phyloP scores from a whole-genome alignment of 2,797 vertebrate species.

The Simalia tracyae region DNA sequence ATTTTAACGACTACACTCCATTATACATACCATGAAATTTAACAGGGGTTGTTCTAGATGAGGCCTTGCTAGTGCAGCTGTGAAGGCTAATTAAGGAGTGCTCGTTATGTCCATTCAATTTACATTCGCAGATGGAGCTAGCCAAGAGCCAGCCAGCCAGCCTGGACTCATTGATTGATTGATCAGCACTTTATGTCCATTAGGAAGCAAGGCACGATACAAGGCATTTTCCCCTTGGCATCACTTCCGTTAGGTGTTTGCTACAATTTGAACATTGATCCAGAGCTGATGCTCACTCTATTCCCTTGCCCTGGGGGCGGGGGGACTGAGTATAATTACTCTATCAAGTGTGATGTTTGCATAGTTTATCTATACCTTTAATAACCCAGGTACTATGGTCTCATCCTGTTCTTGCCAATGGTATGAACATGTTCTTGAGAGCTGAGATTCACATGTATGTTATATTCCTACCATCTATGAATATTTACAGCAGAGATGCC shows the following conservation, averaged over 20 bases:
- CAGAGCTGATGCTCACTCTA: background rate
- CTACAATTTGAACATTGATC: background rate
- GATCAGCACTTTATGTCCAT: slow-evolving; percentile 34
- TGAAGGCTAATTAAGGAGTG: slow-evolving; percentile 51
- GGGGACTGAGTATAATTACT: background rate
- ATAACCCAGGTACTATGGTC: background rate
- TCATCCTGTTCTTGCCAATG: background rate
- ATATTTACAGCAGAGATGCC: background rate
- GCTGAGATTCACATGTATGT: background rate
- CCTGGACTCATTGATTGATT: slow-evolving; percentile 28
- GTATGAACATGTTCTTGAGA: background rate
- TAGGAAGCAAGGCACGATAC: slow-evolving; percentile 45
- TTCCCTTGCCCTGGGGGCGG: no score
- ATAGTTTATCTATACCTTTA: background rate
- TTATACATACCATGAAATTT: slow-evolving; percentile 49
- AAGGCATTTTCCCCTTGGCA: background rate
- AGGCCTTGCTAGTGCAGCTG: slow-evolving; percentile 55
- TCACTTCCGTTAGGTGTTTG: slow-evolving; percentile 30
- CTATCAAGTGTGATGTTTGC: no score
- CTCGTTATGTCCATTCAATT: slow-evolving; percentile 56
- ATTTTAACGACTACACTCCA: slow-evolving; percentile 19
- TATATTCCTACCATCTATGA: background rate
- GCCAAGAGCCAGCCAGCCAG: background rate
- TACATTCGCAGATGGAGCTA: slow-evolving; percentile 47
- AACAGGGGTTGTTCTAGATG: slow-evolving; percentile 49